Percentiles rank a stretch among this genome's conserved stretches.
phyloP scores from a whole-genome alignment of 30 jellyfish, hydroid and myxozoan species.

The Clytia hemisphaerica region DNA sequence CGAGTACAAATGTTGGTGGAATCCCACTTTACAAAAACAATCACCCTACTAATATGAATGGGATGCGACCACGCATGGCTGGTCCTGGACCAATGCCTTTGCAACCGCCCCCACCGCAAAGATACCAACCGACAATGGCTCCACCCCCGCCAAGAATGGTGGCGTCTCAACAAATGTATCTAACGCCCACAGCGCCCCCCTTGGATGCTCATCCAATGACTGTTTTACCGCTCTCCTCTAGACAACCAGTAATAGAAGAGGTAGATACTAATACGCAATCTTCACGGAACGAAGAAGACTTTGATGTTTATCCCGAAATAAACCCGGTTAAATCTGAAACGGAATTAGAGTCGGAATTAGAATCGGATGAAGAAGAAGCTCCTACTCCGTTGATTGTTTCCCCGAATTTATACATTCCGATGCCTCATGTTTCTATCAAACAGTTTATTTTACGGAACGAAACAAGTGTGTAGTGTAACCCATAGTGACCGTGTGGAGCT shows the following conservation, averaged over 20 bases:
- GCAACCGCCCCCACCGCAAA: too few relatives aligned
- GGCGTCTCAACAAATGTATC: too few relatives aligned
- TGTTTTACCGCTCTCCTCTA: background rate
- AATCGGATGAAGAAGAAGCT: background rate
- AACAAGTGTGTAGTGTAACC: conserved; percentile 80
- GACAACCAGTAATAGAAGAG: background rate
- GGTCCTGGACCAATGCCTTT: too few relatives aligned
- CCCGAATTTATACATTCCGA: conserved; percentile 62
- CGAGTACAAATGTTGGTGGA: conserved; percentile 20
- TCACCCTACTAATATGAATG: too few relatives aligned
- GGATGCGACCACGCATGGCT: too few relatives aligned
- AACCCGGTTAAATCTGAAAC: background rate
- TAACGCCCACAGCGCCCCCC: too few relatives aligned
- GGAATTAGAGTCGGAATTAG: background rate
- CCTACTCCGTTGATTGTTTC: background rate
- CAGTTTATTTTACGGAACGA: conserved; percentile 49
- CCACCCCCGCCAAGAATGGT: too few relatives aligned
- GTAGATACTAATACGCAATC: background rate
- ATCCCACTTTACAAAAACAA: conserved; percentile 14
- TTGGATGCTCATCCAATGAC: too few relatives aligned
- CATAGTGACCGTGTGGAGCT: too few relatives aligned
- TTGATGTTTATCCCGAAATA: background rate
- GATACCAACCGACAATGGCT: too few relatives aligned
- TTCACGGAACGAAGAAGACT: background rate
- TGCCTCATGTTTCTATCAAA: conserved; percentile 36